Evolutionary conservation across 2,888 invertebrate genomes (phyloP), one percentile per base, ranked within the genome.

Genomic region (Drosophila fulvimacula): DNA sequence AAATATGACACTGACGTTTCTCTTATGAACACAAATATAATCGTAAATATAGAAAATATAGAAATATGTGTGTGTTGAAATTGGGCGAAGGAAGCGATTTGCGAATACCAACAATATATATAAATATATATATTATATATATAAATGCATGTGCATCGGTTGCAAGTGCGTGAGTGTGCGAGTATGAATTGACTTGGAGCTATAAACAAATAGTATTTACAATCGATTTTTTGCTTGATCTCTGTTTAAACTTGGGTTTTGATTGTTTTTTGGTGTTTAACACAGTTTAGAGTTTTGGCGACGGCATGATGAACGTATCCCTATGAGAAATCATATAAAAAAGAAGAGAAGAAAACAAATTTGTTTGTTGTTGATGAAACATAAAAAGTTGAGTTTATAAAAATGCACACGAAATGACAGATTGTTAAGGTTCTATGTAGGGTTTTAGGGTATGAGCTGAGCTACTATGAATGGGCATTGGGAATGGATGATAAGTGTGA

Each of bases 281-380:
- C 84, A 85, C 84, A 86, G 76, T 76, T 91, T 90, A 91, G 61
- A 91, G 91, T 88, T 91, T 91, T 88, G 91, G 91, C 89, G 90
- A 77, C 86, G 90, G 89, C 90, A 88, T 76, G 83, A 84, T 82
- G 81, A 76, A 84, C 78, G 90, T 88, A 60, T 89, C 88, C 88
- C 91, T 91, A 88, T 84, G 81, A 71, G 74, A 84, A 82, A 83
- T 82, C 85, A 89, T 85, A 82, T 84, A 80, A 83, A 90, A 89
- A 78, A 89, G 71, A 89, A 76, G 82, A 88, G 82, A 90, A 85
- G 75, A 82, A 79, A 77, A 83, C 69, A 80, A 76, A 78, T 75
- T 75, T 55, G 30, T 69, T 48, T 61, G 52, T 79, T 65, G 74
- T 77, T 76, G 68, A 79, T 79, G 73, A 78, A 79, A 80, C 79